Evolutionary conservation across 2,888 invertebrate species (phyloP).

Genomic region (Chalcis sispes): DNA sequence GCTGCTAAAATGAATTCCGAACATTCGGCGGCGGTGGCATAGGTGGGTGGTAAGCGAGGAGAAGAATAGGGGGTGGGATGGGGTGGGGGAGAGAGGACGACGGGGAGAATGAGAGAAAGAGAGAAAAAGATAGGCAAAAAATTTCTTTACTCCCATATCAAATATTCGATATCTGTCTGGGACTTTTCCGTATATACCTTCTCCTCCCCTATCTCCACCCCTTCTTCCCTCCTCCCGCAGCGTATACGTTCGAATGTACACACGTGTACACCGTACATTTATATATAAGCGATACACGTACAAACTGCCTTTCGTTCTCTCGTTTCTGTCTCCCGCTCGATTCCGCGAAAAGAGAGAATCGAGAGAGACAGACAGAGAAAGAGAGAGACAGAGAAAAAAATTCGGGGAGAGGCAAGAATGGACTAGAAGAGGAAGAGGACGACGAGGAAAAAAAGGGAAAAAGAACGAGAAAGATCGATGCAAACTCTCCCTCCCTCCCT

Average conservation of each 20-base stretch:
- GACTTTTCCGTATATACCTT: conserved; percentile 49
- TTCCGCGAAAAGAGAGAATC: conserved; percentile 28
- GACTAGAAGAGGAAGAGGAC: conserved; percentile 8
- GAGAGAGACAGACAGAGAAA: not conserved
- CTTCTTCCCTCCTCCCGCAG: not conserved
- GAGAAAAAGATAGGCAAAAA: no score
- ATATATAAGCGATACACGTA: no score
- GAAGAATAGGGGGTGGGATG: not conserved
- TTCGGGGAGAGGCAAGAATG: not conserved
- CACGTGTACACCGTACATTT: no score
- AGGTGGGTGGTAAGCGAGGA: not conserved
- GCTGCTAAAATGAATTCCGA: conserved; percentile 52
- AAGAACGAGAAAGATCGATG: no score
- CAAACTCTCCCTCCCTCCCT: conserved; percentile 32
- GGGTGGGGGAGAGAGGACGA: conserved; percentile 1
- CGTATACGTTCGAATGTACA: no score
- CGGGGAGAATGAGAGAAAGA: no score
- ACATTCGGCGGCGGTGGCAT: not conserved
- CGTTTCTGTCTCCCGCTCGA: not conserved
- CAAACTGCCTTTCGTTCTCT: no score
- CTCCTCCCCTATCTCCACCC: not conserved
- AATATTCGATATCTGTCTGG: conserved; percentile 57
- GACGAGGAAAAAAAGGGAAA: conserved; percentile 32
- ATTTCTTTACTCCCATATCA: conserved; percentile 53
- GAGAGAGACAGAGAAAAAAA: not conserved